Percentiles rank a stretch among this genome's conserved stretches.
Conservation (phyloP, 64 coral and sea anemone genomes). For the Pocillopora damicornis region DNA sequence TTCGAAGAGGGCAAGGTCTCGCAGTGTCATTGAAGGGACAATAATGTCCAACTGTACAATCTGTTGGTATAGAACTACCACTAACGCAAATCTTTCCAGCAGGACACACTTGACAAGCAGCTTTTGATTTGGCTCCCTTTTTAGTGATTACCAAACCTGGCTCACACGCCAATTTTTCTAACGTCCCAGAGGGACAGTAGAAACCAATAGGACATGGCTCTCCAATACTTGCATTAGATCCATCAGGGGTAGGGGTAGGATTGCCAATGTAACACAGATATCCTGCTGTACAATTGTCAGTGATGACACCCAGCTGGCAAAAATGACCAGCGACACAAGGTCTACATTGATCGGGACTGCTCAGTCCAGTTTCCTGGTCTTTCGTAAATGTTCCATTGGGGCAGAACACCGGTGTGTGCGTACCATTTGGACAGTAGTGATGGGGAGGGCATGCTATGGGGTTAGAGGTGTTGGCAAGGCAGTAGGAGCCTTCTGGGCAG, state of each 20-base stretch:
- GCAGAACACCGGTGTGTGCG: slow-evolving; percentile 70
- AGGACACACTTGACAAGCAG: slow-evolving; percentile 76
- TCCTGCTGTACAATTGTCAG: slow-evolving; percentile 65
- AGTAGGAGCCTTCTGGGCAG: slow-evolving; percentile 84
- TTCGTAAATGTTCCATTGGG: slow-evolving; percentile 90
- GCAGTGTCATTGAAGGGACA: slow-evolving; percentile 83
- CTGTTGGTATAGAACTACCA: slow-evolving; percentile 70
- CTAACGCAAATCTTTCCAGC: slow-evolving; percentile 90
- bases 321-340: slow-evolving; percentile 74
- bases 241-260: slow-evolving; percentile 84
- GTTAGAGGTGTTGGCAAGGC: slow-evolving; percentile 75
- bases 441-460: slow-evolving; percentile 72
- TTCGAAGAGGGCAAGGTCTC: slow-evolving; percentile 69
- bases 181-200: slow-evolving; percentile 80
- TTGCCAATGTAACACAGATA: slow-evolving; percentile 81
- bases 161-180: slow-evolving; percentile 33
- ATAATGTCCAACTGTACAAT: slow-evolving; percentile 79
- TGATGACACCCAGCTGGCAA: slow-evolving; percentile 78
- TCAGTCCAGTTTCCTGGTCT: slow-evolving; percentile 48
- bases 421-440: slow-evolving; percentile 75
- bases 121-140: slow-evolving; percentile 63
- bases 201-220: slow-evolving; percentile 69
- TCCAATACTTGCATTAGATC: slow-evolving; percentile 57
- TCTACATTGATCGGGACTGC: slow-evolving; percentile 56
- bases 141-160: slow-evolving; percentile 75